These are phyloP conservation scores for Globicephala melas DNA, from an alignment of 2,113 vertebrate species.

Conservation along the genomic window DNA sequence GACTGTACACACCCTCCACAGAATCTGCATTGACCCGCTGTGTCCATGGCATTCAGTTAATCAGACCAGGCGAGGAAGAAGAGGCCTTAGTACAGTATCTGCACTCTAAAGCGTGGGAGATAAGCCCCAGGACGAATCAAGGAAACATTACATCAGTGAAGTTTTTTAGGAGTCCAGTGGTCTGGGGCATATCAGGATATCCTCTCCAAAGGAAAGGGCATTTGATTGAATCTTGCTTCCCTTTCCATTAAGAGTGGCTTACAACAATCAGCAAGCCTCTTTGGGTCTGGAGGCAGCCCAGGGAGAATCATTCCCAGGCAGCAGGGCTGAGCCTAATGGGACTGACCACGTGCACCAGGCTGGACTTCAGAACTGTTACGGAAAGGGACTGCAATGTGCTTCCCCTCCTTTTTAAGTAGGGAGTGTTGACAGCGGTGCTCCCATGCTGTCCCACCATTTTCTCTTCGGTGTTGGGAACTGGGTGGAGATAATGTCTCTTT, in stretches of 20 bases:
- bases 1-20: background rate
- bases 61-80: background rate
- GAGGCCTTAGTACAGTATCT: background rate
- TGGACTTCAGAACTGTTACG: background rate
- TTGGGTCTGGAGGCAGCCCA: background rate
- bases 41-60: background rate
- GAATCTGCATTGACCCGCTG: background rate
- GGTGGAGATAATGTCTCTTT: background rate
- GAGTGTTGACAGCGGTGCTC: background rate
- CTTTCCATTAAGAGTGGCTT: background rate
- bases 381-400: background rate
- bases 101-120: background rate
- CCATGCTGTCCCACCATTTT: background rate
- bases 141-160: background rate
- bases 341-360: background rate
- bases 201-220: background rate
- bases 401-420: background rate
- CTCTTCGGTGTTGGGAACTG: background rate
- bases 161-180: background rate
- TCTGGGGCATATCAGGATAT: background rate
- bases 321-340: background rate
- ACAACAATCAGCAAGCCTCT: background rate
- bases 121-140: background rate
- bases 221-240: background rate
- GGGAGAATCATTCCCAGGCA: accelerated